Base-by-base conservation (phyloP, 2,888 invertebrate genomes). In the Phortica magna region DNA sequence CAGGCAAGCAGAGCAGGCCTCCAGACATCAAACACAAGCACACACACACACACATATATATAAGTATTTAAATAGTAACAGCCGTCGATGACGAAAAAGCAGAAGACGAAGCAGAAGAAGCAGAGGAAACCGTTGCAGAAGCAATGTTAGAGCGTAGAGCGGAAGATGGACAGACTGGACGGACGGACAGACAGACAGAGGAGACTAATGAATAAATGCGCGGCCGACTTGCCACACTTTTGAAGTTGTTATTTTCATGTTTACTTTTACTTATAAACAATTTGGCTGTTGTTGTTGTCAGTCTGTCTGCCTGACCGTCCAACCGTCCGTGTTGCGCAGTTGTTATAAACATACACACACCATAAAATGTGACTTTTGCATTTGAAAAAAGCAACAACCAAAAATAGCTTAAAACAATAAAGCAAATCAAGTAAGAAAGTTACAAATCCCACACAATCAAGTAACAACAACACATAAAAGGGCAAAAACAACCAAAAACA, bases 201-300 rank as follows among this genome's bases (percentile, higher is more conserved):
- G 53, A 53, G 53, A 68, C 71, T 39, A 64, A 39, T 14, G 64
- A 64, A 67, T 83, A 86, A 31, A 31, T 31, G 84, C 77, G 84
- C 84, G 82, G 84, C 88, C 87, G 85, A 81, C 82, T 85, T 87
- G 85, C 77, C 78, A 79, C 79, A 82, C 82, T 83, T 84, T 85
- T 83, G 79, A 87, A 83, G 87, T 84, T 79, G 78, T 77, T 80
- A 57, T 77, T 79, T 53, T 77, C 68, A 70, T 82, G 76, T 72
- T 81, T 75, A 74, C 77, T 76, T 75, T 85, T 82, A 82, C 79
- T 31, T 82, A 86, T 83, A 86, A 85, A 86, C 84, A 88, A 80
- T 81, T 88, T 88, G 86, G 84, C 78, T 83, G 83, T 83, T 73
- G 14, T 59, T 22, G 65, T n/a, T 42, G 57, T 65, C 22, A 39